Evolutionary conservation across 2,797 vertebrate genomes (phyloP).

Genomic region (Enteromius radiatus): DNA sequence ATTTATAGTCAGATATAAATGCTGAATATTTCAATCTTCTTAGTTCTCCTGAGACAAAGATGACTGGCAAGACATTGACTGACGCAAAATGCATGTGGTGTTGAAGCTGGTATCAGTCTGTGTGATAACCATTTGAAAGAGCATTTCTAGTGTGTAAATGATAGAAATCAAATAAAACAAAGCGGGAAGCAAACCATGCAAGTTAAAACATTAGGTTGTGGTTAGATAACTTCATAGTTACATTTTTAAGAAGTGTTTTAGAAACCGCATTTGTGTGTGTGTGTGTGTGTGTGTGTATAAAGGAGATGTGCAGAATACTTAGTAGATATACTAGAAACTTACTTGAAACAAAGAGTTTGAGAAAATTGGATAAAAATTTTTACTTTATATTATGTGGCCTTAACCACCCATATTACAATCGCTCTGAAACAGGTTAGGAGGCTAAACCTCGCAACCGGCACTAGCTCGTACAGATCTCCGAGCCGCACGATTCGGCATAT

Average conservation of each 20-base stretch:
- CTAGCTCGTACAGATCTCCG: no score
- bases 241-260: background rate
- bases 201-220: background rate
- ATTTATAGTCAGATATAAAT: constrained; percentile 48
- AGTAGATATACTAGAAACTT: background rate
- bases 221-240: background rate
- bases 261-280: background rate
- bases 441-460: no score
- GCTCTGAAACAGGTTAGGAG: no score
- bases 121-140: background rate
- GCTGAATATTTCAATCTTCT: constrained; percentile 51
- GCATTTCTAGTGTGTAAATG: constrained; percentile 1
- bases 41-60: constrained; percentile 16
- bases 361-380: no score
- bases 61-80: background rate
- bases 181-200: background rate
- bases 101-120: background rate
- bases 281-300: background rate
- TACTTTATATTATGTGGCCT: no score
- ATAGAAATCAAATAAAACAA: background rate
- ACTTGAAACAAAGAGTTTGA: background rate
- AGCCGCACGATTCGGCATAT: no score
- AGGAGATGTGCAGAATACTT: background rate
- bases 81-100: background rate
- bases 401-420: background rate